phyloP scores from a whole-genome alignment of 2,797 vertebrate genomes.

The Tragopan temminckii region DNA sequence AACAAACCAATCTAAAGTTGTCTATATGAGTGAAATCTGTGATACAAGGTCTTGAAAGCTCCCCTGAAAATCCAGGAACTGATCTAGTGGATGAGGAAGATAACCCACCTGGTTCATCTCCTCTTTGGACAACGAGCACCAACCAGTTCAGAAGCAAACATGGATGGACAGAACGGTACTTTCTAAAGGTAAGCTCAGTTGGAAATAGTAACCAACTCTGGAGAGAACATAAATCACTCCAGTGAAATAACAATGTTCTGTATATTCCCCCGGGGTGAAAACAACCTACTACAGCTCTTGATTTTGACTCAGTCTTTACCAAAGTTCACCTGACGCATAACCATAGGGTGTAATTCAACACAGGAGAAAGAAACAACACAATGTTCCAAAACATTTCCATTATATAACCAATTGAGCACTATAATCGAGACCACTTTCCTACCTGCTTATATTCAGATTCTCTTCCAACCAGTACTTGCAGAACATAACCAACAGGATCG shows the following conservation, averaged over 20 bases:
- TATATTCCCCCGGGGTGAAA: neutral
- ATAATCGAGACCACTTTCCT: neutral
- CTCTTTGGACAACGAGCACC: neutral
- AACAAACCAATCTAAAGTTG: neutral
- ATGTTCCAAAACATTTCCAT: neutral
- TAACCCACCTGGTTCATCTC: neutral
- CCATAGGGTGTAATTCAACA: neutral
- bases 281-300: conserved; percentile 1
- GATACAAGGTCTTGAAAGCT: neutral
- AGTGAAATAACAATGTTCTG: neutral
- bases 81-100: neutral
- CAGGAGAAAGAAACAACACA: neutral
- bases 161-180: neutral
- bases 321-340: conserved; percentile 17
- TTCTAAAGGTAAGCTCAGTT: conserved; percentile 7
- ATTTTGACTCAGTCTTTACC: conserved; percentile 36
- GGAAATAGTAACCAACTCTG: neutral
- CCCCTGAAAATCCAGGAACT: neutral
- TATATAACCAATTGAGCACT: neutral
- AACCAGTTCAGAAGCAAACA: neutral
- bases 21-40: neutral
- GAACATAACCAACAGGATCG: conserved; percentile 92
- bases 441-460: conserved; percentile 99
- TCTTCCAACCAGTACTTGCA: conserved; percentile 94
- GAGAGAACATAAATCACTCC: neutral